These are phyloP conservation scores for Sebastes schlegelii DNA, from an alignment of 2,113 vertebrate species.

Conservation along the genomic window DNA sequence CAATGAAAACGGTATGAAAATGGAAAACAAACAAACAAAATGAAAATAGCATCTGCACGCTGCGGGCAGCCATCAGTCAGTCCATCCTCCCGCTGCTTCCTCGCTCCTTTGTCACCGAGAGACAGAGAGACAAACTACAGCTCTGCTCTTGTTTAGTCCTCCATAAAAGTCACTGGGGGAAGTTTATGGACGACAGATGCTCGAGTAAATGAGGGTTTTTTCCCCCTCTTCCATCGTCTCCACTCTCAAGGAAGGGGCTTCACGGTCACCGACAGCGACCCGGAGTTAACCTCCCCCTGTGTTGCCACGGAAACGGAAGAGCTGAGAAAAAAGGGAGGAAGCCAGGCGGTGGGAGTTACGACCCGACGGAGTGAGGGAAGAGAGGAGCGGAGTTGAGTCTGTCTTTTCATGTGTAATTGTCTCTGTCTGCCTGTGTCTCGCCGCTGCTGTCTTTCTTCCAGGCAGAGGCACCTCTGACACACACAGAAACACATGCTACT, in stretches of 20 bases:
- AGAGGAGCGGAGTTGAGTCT: conserved; percentile 45
- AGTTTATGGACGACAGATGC: conserved; percentile 86
- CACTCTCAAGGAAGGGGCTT: conserved; percentile 64
- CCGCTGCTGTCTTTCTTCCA: conserved; percentile 41
- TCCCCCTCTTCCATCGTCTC: conserved; percentile 48
- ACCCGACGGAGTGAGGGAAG: conserved; percentile 55
- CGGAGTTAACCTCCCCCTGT: conserved; percentile 75
- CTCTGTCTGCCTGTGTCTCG: conserved; percentile 22
- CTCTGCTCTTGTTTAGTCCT: conserved; percentile 74
- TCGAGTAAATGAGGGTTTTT: conserved; percentile 64
- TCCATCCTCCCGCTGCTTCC: conserved; percentile 71
- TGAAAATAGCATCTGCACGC: conserved; percentile 66
- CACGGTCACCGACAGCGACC: conserved; percentile 72
- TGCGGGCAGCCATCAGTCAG: conserved; percentile 60
- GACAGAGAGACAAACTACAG: conserved; percentile 56
- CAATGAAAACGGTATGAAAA: conserved; percentile 25
- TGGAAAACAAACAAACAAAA: conserved; percentile 54
- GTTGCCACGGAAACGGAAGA: conserved; percentile 79
- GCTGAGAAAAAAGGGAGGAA: conserved; percentile 77
- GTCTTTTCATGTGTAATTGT: conserved; percentile 55
- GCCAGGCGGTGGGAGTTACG: conserved; percentile 71
- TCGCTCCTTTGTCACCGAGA: conserved; percentile 68
- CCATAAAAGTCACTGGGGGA: conserved; percentile 81
- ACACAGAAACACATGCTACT: conserved; percentile 4
- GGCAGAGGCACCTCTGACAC: conserved; percentile 16